Conservation (phyloP, 1,140 invertebrate genomes). For the Apolygus lucorum region DNA sequence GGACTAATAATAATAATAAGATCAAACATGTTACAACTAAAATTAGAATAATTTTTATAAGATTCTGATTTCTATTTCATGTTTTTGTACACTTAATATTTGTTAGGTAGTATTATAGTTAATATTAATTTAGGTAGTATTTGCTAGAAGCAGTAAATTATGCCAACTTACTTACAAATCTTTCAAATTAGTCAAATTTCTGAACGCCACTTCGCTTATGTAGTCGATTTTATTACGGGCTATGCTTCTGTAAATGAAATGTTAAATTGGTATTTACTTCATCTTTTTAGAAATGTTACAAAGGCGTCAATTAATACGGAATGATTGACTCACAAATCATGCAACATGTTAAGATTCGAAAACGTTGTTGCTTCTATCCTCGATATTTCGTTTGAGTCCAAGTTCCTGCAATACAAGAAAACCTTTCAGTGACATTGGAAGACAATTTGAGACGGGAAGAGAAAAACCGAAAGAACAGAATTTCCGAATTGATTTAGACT, state of each 20-base stretch:
- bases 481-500: too few relatives aligned
- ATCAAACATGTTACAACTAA: too few relatives aligned
- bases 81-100: too few relatives aligned
- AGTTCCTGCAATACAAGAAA: conserved; percentile 22
- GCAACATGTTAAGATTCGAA: conserved; percentile 42
- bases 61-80: too few relatives aligned
- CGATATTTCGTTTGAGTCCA: conserved; percentile 20
- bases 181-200: conserved; percentile 40
- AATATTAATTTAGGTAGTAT: too few relatives aligned
- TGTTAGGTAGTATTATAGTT: too few relatives aligned
- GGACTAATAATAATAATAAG: too few relatives aligned
- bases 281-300: not conserved
- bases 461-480: too few relatives aligned
- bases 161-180: conserved; percentile 52
- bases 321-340: conserved; percentile 45
- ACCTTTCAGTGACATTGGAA: not conserved
- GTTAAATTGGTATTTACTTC: not conserved
- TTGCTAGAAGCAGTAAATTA: too few relatives aligned
- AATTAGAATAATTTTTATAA: too few relatives aligned
- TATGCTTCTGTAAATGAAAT: conserved; percentile 36
- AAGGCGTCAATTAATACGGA: not conserved
- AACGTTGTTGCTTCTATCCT: conserved; percentile 38
- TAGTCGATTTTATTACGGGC: conserved; percentile 42
- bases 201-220: conserved; percentile 34
- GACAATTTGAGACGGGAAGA: not conserved